Evolutionary conservation across 2,888 invertebrate species (phyloP), one percentile per base, ranked within the genome.

Genomic region (Sialis fuliginosa): DNA sequence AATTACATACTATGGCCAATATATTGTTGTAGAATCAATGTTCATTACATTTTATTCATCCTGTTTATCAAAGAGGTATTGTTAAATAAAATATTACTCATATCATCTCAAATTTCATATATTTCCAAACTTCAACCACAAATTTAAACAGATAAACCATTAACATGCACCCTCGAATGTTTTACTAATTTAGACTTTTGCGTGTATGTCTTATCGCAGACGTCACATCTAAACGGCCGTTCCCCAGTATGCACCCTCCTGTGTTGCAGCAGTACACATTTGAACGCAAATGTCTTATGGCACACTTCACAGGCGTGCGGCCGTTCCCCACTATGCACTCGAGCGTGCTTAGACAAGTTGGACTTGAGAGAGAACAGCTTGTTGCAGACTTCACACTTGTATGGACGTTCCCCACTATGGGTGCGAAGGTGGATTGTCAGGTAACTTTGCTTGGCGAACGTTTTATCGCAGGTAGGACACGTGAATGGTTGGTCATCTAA

Each of bases 361-460:
- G 13, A 31, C n/a, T 95, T 93, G 1, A 95, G 95, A 32, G 95
- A 95, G 64, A 96, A 96, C 3, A 92, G 92, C 60, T 89, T 93
- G 58, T 89, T 88, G 64, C 96, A 96, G n/a, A 93, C 75, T 1
- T 84, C 80, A 60, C 95, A 96, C 62, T 92, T 90, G 60, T 89
- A 95, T 0, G 95, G 95, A 9, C 93, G 74, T 57, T 93, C 93
- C 0, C 95, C 95, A 59, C 92, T 95, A 66, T 95, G 95, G 1
- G 89, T 89, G 40, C 92, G 74, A 77, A 95, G 82, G 59, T 95
- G 95, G 13, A 91, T 78, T 6, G 89, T 82, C 45, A 95, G 67
- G 2, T 91, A 90, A 13, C 88, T 87, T 64, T 93, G 93, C 61
- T 95, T 93, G 39, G 85, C 73, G 53, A 85, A 85, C 1, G 82